These are phyloP conservation scores for Perca flavescens DNA, from an alignment of 2,113 vertebrate species.

Conservation along the genomic window DNA sequence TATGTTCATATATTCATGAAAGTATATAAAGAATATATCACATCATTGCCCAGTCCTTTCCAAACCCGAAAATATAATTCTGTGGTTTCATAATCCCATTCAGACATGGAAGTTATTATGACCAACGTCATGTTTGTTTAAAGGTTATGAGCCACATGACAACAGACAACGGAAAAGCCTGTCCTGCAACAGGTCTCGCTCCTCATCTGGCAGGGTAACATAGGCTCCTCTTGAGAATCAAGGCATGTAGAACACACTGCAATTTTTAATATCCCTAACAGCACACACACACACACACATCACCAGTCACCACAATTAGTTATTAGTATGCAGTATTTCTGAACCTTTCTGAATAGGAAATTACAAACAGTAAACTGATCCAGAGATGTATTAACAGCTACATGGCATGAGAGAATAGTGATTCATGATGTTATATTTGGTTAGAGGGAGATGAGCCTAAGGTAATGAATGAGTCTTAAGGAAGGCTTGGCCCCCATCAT, in stretches of 20 bases:
- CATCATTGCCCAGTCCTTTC: not conserved
- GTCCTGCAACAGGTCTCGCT: constrained; percentile 13
- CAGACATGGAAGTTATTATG: not conserved
- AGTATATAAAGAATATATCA: not conserved
- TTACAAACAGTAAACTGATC: constrained; percentile 48
- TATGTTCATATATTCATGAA: not conserved
- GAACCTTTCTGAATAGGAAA: constrained; percentile 53
- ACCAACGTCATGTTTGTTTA: not conserved
- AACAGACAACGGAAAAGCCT: not conserved
- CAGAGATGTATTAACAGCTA: constrained; percentile 39
- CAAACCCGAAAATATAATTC: not conserved
- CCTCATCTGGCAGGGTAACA: constrained; percentile 10
- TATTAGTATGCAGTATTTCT: no score
- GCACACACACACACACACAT: not conserved
- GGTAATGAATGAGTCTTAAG: constrained; percentile 76
- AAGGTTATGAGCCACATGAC: not conserved
- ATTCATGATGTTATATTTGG: constrained; percentile 78
- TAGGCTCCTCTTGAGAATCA: not conserved
- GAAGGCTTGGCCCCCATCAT: constrained; percentile 69
- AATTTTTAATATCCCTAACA: constrained; percentile 38
- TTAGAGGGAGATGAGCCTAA: constrained; percentile 67
- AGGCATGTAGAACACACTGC: not conserved
- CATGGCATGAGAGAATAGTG: constrained; percentile 44
- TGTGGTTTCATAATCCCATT: not conserved
- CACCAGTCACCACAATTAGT: constrained; percentile 18